phyloP scores from a whole-genome alignment of 1,140 invertebrate genomes.

The Hirudo medicinalis region DNA sequence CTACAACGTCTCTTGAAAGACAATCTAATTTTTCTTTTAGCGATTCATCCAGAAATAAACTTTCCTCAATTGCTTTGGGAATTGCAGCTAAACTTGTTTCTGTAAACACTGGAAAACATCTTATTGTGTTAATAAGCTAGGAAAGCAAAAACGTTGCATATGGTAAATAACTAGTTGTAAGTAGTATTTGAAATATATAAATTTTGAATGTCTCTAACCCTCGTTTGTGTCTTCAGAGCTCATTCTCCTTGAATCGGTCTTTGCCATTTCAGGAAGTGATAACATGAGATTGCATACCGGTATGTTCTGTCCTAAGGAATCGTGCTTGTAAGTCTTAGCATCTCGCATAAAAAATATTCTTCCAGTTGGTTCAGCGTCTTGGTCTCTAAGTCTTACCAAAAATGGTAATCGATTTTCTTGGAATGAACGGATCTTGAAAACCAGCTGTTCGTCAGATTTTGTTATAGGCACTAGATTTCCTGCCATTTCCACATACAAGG shows the following conservation, averaged over 20 bases:
- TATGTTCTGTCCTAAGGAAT: constrained; percentile 64
- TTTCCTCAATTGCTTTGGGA: too few species aligned
- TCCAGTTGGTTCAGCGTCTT: constrained; percentile 77
- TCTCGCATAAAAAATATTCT: constrained; percentile 93
- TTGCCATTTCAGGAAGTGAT: constrained; percentile 54
- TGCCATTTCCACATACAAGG: constrained; percentile 92
- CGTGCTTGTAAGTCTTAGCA: constrained; percentile 67
- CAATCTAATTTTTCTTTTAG: too few species aligned
- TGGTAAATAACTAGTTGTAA: too few species aligned
- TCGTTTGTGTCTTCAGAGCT: background rate
- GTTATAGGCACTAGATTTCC: constrained; percentile 96
- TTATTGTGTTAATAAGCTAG: too few species aligned
- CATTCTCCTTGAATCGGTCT: background rate
- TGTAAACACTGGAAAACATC: too few species aligned
- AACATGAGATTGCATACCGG: constrained; percentile 95
- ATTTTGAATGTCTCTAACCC: background rate
- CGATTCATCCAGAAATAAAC: too few species aligned
- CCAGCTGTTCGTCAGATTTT: constrained; percentile 89
- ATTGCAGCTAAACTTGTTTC: too few species aligned
- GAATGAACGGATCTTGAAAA: constrained; percentile 87
- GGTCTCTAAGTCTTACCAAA: constrained; percentile 79
- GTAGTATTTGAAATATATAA: too few species aligned
- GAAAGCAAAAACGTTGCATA: too few species aligned
- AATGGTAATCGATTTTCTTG: constrained; percentile 90
- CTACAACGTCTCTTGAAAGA: too few species aligned